Evolutionary conservation across 2,113 vertebrate species (phyloP), one percentile per base, ranked within the genome.

Genomic region (Tapirus terrestris): DNA sequence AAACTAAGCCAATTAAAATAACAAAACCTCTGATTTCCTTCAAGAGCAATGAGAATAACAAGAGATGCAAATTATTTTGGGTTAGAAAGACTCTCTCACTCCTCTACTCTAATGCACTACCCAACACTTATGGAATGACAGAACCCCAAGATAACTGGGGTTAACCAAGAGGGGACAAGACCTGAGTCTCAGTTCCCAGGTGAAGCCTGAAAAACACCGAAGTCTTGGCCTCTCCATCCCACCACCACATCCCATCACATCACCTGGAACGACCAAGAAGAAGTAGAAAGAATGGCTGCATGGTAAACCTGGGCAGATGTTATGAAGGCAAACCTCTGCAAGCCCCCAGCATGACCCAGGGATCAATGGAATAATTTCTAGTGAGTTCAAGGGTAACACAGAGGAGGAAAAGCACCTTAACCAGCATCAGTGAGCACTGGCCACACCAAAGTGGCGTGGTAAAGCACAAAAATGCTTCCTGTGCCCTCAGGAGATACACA

Each of bases 301-400:
- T 3, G 29, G 29, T 16, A 3, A 5, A 29, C 14, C 10, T 33
- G 48, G 60, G 3, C 12, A 61, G 8, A 1, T 9, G 13, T 8
- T 60, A 27, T 33, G 82, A 3, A 95, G 8, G 14, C 3, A 79
- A 79, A 91, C 18, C 11, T 68, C 81, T 91, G 2, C 20, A 13
- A 63, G 31, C 6, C 3, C 29, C 23, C 1, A 56, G 60, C 27
- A 84, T 11, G 25, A 21, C 2, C 6, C 20, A 67, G 8, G 20
- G 10, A 56, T 83, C 11, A 53, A 8, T 73, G 58, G 73, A 75
- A 76, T 73, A 3, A 67, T 51, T 81, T 90, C 53, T 80, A 21
- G 58, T 90, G 9, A 56, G 8, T n/a, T 70, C 3, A 56, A 45
- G 31, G 18, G 6, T 27, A 67, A 20, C 11, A 89, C 9, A 96